phyloP scores from a whole-genome alignment of 2,113 vertebrate genomes.

The Thermophis baileyi region DNA sequence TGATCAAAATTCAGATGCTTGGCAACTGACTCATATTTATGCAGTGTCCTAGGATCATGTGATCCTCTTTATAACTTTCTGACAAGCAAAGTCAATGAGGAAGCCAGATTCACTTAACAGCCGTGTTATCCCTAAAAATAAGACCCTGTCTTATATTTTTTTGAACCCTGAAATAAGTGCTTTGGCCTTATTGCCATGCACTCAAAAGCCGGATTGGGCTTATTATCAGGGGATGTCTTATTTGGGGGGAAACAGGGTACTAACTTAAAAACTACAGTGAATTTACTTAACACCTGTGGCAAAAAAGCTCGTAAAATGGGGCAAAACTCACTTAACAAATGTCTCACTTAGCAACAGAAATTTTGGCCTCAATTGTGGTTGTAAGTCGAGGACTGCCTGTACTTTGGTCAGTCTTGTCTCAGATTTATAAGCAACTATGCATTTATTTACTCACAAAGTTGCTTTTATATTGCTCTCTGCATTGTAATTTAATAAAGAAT shows the following conservation, averaged over 20 bases:
- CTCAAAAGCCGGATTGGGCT: too few species aligned
- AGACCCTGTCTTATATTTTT: too few species aligned
- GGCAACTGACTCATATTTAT: background rate
- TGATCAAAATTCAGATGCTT: background rate
- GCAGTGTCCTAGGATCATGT: background rate
- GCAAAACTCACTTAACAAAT: background rate
- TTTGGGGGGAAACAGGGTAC: too few species aligned
- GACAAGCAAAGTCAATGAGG: background rate
- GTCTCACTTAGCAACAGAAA: background rate
- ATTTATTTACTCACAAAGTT: background rate
- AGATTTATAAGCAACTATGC: background rate
- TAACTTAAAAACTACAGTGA: background rate
- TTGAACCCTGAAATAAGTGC: too few species aligned
- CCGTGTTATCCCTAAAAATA: too few species aligned
- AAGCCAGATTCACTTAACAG: background rate
- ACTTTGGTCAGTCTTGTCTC: background rate
- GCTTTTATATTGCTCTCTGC: background rate
- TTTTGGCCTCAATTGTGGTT: background rate
- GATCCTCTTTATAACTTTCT: background rate
- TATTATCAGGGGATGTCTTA: too few species aligned
- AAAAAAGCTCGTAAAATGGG: background rate
- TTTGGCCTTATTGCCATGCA: too few species aligned
- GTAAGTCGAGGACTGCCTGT: background rate
- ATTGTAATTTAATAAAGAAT: background rate
- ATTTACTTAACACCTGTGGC: background rate